A percentile compares a stretch with the other conserved stretches of the same genome.
Conservation (phyloP, 2,797 vertebrate genomes). For the Enteromius radiatus region DNA sequence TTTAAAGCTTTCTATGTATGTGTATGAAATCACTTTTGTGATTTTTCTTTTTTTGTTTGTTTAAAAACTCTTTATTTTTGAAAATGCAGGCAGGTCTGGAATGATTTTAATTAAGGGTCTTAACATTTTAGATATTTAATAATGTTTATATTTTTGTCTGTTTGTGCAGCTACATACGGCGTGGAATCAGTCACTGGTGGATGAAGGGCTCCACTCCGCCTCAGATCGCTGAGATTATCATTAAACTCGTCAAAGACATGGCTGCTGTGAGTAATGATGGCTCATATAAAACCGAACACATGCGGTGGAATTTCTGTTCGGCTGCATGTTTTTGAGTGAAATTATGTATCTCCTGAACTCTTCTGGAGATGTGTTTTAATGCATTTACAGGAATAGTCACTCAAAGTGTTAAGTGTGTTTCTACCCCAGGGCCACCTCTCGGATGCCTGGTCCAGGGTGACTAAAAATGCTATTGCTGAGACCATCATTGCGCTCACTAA, state of each 20-base stretch:
- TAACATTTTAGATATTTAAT: background rate
- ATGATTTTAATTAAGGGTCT: background rate
- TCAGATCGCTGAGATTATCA: slow-evolving; percentile 98
- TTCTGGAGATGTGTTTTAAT: background rate
- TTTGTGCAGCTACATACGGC: slow-evolving; percentile 87
- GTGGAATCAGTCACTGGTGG: slow-evolving; percentile 99
- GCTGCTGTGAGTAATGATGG: slow-evolving; percentile 86
- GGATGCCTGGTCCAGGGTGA: slow-evolving; percentile 97
- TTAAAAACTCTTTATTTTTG: background rate
- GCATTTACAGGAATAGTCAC: background rate
- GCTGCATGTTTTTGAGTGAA: background rate
- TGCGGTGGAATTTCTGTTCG: background rate
- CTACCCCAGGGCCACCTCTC: slow-evolving; percentile 91
- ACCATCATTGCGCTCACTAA: slow-evolving; percentile 99
- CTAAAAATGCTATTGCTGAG: slow-evolving; percentile 98
- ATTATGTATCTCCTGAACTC: background rate
- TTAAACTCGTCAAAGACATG: slow-evolving; percentile 99
- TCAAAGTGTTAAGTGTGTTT: slow-evolving; percentile 38
- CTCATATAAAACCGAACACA: background rate
- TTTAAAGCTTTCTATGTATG: too few relatives aligned
- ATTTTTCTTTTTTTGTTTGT: background rate
- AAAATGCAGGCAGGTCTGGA: background rate
- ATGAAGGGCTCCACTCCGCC: slow-evolving; percentile 99
- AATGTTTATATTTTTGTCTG: slow-evolving; percentile 20
- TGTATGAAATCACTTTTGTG: too few relatives aligned